phyloP scores from a whole-genome alignment of 2,888 invertebrate genomes.

The Diaperis boleti region DNA sequence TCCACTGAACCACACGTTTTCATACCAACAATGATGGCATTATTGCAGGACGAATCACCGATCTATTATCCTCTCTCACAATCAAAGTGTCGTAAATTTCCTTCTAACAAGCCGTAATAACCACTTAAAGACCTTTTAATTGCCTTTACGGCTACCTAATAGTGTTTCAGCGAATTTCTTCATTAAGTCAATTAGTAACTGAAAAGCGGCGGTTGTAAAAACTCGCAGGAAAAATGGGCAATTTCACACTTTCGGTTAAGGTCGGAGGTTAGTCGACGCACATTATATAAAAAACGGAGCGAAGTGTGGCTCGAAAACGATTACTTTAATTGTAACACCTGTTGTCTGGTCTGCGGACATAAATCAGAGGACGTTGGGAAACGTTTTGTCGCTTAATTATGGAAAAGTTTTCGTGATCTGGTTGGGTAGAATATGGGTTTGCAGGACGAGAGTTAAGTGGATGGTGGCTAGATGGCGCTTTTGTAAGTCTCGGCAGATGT shows the following conservation, averaged over 20 bases:
- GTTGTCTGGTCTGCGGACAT: not conserved
- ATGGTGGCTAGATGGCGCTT: not conserved
- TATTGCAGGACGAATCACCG: constrained; percentile 17
- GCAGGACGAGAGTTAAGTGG: not conserved
- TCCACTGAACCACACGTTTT: no score
- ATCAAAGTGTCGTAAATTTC: constrained; percentile 32
- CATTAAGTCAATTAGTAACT: constrained; percentile 1
- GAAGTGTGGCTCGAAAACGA: not conserved
- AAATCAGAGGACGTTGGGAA: not conserved
- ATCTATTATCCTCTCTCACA: constrained; percentile 25
- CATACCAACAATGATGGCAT: no score
- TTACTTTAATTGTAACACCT: not conserved
- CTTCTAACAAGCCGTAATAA: constrained; percentile 36
- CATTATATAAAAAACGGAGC: constrained; percentile 46
- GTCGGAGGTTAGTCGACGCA: constrained; percentile 50
- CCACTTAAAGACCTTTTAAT: constrained; percentile 34
- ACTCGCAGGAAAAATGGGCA: not conserved
- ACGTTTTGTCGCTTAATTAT: not conserved
- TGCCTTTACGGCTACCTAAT: constrained; percentile 17
- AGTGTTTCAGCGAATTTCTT: constrained; percentile 29
- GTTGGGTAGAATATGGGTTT: not conserved
- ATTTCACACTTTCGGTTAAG: constrained; percentile 29
- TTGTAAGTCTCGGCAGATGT: not conserved
- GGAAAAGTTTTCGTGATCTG: not conserved
- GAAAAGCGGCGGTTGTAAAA: no score